Conservation (phyloP, 2,113 vertebrate genomes). For the Rana temporaria region DNA sequence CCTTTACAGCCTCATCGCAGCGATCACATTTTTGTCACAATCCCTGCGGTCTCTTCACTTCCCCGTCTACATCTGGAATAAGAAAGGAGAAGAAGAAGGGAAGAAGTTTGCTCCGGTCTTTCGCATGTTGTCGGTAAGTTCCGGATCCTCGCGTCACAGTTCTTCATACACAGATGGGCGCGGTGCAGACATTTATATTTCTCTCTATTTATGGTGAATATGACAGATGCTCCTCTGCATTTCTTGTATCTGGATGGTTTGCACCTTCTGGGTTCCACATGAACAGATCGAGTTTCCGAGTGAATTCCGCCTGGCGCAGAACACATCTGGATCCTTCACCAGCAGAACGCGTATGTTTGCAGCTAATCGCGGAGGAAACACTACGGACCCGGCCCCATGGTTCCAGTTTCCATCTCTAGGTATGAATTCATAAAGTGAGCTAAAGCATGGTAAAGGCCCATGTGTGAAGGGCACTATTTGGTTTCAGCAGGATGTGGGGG, state of each 20-base stretch:
- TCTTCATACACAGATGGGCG: not conserved
- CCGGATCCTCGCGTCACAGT: not conserved
- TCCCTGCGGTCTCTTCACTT: conserved; percentile 73
- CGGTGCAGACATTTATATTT: not conserved
- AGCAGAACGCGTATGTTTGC: conserved; percentile 21
- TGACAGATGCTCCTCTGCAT: conserved; percentile 78
- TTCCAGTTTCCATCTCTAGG: conserved; percentile 76
- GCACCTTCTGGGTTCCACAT: conserved; percentile 64
- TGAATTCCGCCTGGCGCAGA: conserved; percentile 51
- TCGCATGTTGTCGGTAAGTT: conserved; percentile 76
- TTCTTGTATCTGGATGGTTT: conserved; percentile 70
- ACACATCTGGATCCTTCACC: not conserved
- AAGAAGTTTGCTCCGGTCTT: conserved; percentile 61
- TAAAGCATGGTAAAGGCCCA: too few species aligned
- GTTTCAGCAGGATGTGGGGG: too few species aligned
- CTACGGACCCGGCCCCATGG: conserved; percentile 69
- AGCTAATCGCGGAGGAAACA: conserved; percentile 59
- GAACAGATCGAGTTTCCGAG: not conserved
- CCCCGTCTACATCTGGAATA: conserved; percentile 59
- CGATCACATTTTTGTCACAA: conserved; percentile 79
- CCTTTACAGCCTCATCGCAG: conserved; percentile 73
- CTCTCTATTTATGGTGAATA: conserved; percentile 4
- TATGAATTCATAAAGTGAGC: conserved; percentile 46
- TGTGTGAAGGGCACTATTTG: too few species aligned
- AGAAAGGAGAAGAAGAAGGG: not conserved